Conservation (phyloP, 2,888 invertebrate genomes). For the Neoitamus cyanurus region DNA sequence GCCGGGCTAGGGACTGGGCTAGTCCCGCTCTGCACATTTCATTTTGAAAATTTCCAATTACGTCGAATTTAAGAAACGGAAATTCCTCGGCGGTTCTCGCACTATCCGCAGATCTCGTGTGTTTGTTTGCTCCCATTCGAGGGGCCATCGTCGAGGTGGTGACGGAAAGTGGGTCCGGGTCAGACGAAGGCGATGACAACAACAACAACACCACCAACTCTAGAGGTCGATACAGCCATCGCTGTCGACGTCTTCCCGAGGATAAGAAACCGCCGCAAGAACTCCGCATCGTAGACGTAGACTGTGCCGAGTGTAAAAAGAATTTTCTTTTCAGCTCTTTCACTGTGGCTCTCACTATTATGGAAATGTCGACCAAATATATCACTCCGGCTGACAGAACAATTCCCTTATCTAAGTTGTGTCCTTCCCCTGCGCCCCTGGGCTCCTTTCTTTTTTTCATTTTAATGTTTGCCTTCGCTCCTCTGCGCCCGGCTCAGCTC, state of each 20-base stretch:
- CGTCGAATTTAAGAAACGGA: conserved; percentile 7
- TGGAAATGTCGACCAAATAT: conserved; percentile 75
- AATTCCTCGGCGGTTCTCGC: neutral
- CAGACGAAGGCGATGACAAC: conserved; percentile 19
- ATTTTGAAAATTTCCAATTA: conserved; percentile 39
- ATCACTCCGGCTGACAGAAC: conserved; percentile 76
- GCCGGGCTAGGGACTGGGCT: no score
- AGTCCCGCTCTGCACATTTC: neutral
- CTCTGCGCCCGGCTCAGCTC: neutral
- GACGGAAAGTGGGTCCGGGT: neutral
- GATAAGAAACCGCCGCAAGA: conserved; percentile 18
- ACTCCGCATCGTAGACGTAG: conserved; percentile 15
- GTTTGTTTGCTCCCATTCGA: neutral
- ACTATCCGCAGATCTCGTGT: neutral
- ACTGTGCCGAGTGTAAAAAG: conserved; percentile 31
- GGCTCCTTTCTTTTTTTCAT: neutral
- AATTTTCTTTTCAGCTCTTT: conserved; percentile 42
- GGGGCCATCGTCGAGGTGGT: neutral
- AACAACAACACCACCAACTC: neutral
- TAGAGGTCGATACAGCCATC: conserved; percentile 4
- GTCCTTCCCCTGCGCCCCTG: neutral
- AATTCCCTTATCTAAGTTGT: conserved; percentile 71
- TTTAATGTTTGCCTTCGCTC: conserved; percentile 2
- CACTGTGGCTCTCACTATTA: conserved; percentile 55
- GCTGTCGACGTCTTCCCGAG: neutral